phyloP scores from a whole-genome alignment of 1,140 invertebrate genomes.

The Portunus trituberculatus region DNA sequence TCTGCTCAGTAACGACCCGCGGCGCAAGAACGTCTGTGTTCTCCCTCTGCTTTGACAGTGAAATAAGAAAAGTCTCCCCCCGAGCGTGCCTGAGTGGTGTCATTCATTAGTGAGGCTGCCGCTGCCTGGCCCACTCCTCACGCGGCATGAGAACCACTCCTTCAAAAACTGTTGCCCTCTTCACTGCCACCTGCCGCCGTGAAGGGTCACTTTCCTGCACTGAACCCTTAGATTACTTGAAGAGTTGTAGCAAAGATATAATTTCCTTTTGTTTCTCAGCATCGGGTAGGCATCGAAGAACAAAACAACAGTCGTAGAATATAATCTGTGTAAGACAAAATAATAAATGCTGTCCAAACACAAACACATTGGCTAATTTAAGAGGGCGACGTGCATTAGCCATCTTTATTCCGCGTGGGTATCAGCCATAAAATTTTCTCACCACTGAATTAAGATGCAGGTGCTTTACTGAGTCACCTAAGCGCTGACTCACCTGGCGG shows the following conservation, averaged over 20 bases:
- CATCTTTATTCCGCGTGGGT: background rate
- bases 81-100: background rate
- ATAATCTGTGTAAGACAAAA: too few relatives aligned
- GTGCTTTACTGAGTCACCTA: background rate
- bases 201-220: too few relatives aligned
- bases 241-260: too few relatives aligned
- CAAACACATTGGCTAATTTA: background rate
- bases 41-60: background rate
- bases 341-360: too few relatives aligned
- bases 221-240: too few relatives aligned
- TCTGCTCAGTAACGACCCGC: constrained; percentile 11
- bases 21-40: constrained; percentile 44
- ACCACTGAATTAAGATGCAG: background rate
- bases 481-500: background rate
- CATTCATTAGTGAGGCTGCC: background rate
- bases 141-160: too few relatives aligned
- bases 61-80: background rate
- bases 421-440: background rate
- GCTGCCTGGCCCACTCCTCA: background rate
- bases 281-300: too few relatives aligned
- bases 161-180: too few relatives aligned
- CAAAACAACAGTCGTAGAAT: too few relatives aligned
- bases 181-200: too few relatives aligned
- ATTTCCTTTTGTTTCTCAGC: too few relatives aligned
- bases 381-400: background rate